These are phyloP conservation scores for Rhogogaster chlorosoma DNA, from an alignment of 2,888 invertebrate genomes.

Conservation along the genomic window DNA sequence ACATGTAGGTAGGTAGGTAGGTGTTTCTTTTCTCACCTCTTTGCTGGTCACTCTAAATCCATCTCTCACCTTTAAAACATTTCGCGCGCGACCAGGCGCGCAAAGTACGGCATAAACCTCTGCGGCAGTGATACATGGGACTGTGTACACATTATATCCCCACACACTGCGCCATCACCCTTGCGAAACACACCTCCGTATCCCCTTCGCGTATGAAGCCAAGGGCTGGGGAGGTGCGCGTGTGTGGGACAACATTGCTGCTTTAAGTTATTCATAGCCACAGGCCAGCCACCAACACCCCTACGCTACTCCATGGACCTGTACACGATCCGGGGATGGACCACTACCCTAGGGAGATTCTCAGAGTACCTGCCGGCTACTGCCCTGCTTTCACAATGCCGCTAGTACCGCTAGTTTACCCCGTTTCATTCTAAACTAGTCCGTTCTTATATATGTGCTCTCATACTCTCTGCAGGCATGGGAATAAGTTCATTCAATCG, in stretches of 20 bases:
- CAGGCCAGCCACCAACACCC: slow-evolving; percentile 52
- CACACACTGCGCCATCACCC: slow-evolving; percentile 27
- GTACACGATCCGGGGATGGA: slow-evolving; percentile 48
- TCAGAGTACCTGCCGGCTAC: slow-evolving; percentile 45
- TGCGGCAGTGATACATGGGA: slow-evolving; percentile 51
- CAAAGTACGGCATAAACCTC: slow-evolving; percentile 49
- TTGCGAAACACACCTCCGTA: slow-evolving; percentile 33
- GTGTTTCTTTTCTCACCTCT: background rate
- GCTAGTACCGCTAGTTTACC: slow-evolving; percentile 14
- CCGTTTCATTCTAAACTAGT: slow-evolving; percentile 8
- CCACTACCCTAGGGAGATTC: slow-evolving; percentile 46
- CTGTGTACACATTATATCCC: slow-evolving; percentile 48
- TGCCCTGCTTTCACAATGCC: slow-evolving; percentile 27
- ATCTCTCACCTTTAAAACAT: slow-evolving; percentile 51
- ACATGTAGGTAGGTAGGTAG: background rate
- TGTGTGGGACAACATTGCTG: slow-evolving; percentile 50
- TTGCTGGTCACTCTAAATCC: background rate
- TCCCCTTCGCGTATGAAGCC: slow-evolving; percentile 25
- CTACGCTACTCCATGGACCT: slow-evolving; percentile 41
- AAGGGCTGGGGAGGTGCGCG: background rate
- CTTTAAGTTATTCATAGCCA: slow-evolving; percentile 55
- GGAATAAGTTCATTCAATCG: background rate
- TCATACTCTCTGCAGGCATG: background rate
- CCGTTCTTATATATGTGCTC: background rate
- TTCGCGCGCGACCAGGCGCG: slow-evolving; percentile 47